Percentiles rank a stretch among this genome's conserved stretches.
Conservation (phyloP, 2,113 vertebrate genomes). For the Catagonus wagneri region DNA sequence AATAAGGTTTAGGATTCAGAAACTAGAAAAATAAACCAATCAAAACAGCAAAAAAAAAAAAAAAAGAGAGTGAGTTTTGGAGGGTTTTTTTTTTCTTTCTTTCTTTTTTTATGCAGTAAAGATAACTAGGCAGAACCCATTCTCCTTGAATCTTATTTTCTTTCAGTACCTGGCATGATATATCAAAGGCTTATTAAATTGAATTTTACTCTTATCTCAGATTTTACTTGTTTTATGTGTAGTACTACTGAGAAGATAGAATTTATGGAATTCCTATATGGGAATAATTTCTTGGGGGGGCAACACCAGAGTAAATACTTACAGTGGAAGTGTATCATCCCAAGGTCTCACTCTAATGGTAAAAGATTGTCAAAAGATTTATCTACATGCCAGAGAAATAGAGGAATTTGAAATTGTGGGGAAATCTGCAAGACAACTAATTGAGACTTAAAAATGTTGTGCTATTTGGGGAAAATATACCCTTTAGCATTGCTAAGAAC, state of each 20-base stretch:
- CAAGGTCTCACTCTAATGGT: neutral
- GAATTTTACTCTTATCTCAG: neutral
- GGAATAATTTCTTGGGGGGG: neutral
- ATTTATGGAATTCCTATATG: neutral
- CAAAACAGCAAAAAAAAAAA: too few relatives aligned
- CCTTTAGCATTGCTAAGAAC: neutral
- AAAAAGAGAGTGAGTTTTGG: neutral
- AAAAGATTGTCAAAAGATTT: neutral
- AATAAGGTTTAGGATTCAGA: too few relatives aligned
- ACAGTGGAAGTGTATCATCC: neutral
- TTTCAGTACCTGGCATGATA: neutral
- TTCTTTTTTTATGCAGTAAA: neutral
- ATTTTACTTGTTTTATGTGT: constrained; percentile 6
- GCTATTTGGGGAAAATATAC: neutral
- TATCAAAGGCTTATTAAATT: neutral
- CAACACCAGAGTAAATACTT: neutral
- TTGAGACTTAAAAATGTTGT: neutral
- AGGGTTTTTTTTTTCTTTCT: too few relatives aligned
- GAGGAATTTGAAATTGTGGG: neutral
- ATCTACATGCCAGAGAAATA: neutral
- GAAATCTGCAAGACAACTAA: neutral
- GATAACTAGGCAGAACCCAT: neutral
- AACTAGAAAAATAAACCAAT: too few relatives aligned
- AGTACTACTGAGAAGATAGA: neutral
- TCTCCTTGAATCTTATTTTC: neutral